phyloP scores from a whole-genome alignment of 1,140 invertebrate species.

The Calycopis cecrops region DNA sequence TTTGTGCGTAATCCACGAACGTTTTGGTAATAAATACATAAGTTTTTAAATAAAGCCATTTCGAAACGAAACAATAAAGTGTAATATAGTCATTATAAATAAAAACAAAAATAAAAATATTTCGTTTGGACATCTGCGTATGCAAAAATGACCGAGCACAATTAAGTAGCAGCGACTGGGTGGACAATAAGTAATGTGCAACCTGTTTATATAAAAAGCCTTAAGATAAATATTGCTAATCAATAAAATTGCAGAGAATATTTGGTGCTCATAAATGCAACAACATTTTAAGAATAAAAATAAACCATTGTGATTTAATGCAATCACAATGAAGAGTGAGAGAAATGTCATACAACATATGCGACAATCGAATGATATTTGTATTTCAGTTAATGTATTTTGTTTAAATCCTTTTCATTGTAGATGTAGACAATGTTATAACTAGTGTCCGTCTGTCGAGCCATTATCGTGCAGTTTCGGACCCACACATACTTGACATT shows the following conservation, averaged over 20 bases:
- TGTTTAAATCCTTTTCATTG: conserved; percentile 5
- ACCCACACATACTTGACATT: no score
- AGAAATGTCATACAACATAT: background rate
- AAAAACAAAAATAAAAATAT: background rate
- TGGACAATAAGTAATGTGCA: no score
- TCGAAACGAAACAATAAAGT: background rate
- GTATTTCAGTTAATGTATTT: background rate
- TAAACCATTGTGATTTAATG: background rate
- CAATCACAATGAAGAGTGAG: background rate
- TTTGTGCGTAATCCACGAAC: conserved; percentile 18
- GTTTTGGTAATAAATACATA: conserved; percentile 20
- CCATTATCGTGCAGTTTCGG: no score
- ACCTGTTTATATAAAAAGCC: no score
- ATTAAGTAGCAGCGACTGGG: no score
- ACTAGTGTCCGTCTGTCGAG: background rate
- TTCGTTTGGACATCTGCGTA: no score
- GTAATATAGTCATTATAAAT: background rate
- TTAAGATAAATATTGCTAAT: no score
- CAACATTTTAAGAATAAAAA: no score
- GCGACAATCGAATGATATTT: background rate
- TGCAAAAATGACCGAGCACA: no score
- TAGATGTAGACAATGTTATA: background rate
- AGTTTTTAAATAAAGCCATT: background rate
- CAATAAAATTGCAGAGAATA: no score
- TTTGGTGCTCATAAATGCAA: no score